Conservation (phyloP, 1,140 invertebrate genomes). For the Drosophila eugracilis region DNA sequence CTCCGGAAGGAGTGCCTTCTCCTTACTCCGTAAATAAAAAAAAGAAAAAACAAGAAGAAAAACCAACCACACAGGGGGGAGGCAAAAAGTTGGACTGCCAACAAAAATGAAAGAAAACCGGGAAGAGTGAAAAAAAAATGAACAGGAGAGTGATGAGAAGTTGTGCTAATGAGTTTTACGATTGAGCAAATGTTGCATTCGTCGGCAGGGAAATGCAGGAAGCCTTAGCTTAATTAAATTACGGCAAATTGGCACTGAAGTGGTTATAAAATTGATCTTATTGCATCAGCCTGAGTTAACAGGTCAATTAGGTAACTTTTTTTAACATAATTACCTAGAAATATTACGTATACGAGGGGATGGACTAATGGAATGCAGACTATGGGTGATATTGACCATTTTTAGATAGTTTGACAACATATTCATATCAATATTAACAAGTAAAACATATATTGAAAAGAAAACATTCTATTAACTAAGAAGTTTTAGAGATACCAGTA, state of each 20-base stretch:
- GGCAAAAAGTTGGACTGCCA: conserved; percentile 19
- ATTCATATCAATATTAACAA: too few species aligned
- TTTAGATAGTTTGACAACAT: too few species aligned
- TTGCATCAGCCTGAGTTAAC: not conserved
- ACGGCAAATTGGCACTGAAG: conserved; percentile 5
- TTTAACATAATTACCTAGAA: not conserved
- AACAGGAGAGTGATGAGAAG: not conserved
- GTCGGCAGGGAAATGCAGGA: conserved; percentile 22
- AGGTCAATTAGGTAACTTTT: conserved; percentile 2
- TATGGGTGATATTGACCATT: not conserved
- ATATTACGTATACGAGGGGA: not conserved
- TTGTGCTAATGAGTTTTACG: conserved; percentile 43
- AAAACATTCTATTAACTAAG: too few species aligned
- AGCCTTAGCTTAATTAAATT: conserved; percentile 39
- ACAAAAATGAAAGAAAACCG: conserved; percentile 2
- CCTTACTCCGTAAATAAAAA: not conserved
- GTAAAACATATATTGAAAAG: too few species aligned
- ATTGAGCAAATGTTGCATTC: conserved; percentile 44
- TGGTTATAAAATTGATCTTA: conserved; percentile 4
- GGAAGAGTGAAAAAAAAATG: not conserved
- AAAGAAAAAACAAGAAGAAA: conserved; percentile 9
- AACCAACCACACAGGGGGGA: conserved; percentile 5
- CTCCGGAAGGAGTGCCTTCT: conserved; percentile 17
- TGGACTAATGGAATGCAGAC: too few species aligned
- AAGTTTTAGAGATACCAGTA: not conserved